Evolutionary conservation across 2,888 invertebrate species (phyloP).

Genomic region (Drosophila borealis): DNA sequence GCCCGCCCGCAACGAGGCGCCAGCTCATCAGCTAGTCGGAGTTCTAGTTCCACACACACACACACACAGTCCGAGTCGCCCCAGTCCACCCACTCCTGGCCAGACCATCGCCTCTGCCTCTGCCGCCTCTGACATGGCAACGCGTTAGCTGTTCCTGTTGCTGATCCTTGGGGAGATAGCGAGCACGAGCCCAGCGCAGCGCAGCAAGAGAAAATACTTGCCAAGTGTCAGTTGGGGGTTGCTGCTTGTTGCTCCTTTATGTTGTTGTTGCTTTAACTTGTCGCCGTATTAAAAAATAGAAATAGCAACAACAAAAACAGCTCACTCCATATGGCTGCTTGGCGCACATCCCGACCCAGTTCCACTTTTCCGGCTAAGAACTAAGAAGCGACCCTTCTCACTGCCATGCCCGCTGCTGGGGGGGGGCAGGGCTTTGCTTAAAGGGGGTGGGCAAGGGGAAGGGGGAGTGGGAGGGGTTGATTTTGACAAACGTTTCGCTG

Average conservation of each 20-base stretch:
- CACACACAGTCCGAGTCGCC: slow-evolving; percentile 8
- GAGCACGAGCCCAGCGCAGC: slow-evolving; percentile 17
- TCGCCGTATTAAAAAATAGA: slow-evolving; percentile 72
- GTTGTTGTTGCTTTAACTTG: slow-evolving; percentile 65
- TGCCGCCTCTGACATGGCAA: slow-evolving; percentile 52
- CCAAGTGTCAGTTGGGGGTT: slow-evolving; percentile 67
- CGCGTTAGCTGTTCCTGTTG: slow-evolving; percentile 43
- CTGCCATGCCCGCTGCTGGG: not conserved
- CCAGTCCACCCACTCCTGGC: not conserved
- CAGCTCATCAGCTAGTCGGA: slow-evolving; percentile 72
- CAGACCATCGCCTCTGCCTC: not conserved
- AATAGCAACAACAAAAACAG: slow-evolving; percentile 51
- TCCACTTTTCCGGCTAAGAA: slow-evolving; percentile 16
- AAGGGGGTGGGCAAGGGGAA: not conserved
- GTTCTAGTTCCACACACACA: slow-evolving; percentile 29
- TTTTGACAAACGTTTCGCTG: slow-evolving; percentile 59
- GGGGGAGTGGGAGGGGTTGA: too few relatives aligned
- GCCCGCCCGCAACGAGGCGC: slow-evolving; percentile 70
- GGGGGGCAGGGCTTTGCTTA: not conserved
- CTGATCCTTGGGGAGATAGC: slow-evolving; percentile 71
- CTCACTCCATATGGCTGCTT: slow-evolving; percentile 68
- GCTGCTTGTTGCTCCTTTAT: slow-evolving; percentile 46
- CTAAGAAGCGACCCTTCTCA: slow-evolving; percentile 56
- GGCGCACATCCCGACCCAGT: slow-evolving; percentile 15
- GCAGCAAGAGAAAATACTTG: slow-evolving; percentile 46